These are phyloP conservation scores for Trachurus trachurus DNA, from an alignment of 2,797 vertebrate species.

Conservation along the genomic window DNA sequence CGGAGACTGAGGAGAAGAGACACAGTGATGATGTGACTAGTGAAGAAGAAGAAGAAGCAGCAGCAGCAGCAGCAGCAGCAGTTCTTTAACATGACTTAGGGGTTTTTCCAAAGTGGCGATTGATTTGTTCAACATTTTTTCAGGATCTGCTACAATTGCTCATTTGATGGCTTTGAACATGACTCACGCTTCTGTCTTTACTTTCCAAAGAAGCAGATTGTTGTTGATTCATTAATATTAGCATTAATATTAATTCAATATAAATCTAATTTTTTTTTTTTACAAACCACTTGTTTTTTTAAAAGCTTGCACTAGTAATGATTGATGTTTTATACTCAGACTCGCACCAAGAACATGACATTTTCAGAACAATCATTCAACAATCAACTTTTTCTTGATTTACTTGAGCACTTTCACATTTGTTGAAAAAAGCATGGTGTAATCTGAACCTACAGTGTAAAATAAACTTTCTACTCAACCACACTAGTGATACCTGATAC, in stretches of 20 bases:
- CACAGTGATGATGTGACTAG: background rate
- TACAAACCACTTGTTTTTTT: no score
- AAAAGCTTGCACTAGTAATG: background rate
- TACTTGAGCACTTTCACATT: background rate
- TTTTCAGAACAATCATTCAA: background rate
- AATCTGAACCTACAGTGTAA: constrained; percentile 18
- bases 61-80: background rate
- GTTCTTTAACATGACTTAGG: background rate
- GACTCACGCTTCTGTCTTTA: background rate
- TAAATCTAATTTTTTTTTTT: background rate
- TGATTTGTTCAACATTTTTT: background rate
- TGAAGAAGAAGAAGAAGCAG: background rate
- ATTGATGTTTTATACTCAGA: background rate
- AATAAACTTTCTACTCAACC: constrained; percentile 3
- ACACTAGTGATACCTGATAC: background rate
- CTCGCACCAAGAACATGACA: background rate
- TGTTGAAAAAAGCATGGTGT: background rate
- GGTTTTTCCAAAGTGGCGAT: background rate
- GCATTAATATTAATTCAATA: background rate
- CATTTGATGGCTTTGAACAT: background rate
- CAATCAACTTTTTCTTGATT: background rate
- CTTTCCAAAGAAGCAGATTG: background rate
- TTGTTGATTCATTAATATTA: background rate
- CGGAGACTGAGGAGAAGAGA: constrained; percentile 85
- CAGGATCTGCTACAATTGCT: background rate